A percentile compares a stretch with the other conserved stretches of the same genome.
These are phyloP conservation scores for Acleris cristana DNA, from an alignment of 2,888 invertebrate species.

Conservation along the genomic window DNA sequence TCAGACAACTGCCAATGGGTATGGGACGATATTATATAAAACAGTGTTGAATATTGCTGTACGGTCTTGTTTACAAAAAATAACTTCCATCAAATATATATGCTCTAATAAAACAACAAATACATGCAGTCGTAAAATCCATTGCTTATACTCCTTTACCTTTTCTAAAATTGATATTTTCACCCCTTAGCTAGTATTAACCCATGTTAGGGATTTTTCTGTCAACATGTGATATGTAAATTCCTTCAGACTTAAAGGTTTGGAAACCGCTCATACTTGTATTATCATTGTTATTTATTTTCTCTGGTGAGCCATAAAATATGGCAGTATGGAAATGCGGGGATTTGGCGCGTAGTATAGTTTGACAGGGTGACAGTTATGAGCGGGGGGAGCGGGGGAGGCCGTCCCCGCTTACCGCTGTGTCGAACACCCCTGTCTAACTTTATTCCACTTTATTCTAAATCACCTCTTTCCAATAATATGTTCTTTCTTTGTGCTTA, in stretches of 20 bases:
- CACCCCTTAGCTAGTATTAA: slow-evolving; percentile 62
- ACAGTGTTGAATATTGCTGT: background rate
- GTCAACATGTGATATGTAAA: slow-evolving; percentile 82
- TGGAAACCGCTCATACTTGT: slow-evolving; percentile 76
- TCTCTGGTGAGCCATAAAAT: slow-evolving; percentile 78
- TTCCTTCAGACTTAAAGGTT: slow-evolving; percentile 71
- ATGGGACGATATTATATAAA: background rate
- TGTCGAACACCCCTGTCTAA: slow-evolving; percentile 48
- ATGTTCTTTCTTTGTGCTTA: too few species aligned
- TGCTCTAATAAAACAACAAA: slow-evolving; percentile 28
- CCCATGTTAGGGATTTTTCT: slow-evolving; percentile 67
- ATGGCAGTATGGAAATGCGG: slow-evolving; percentile 78
- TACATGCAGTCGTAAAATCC: slow-evolving; percentile 28
- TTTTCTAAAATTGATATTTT: slow-evolving; percentile 55
- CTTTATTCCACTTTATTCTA: too few species aligned
- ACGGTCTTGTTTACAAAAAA: slow-evolving; percentile 20
- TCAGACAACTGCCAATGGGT: too few species aligned
- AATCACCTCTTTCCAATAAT: background rate
- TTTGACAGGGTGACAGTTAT: slow-evolving; percentile 83
- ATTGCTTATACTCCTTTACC: slow-evolving; percentile 28
- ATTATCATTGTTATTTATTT: slow-evolving; percentile 81
- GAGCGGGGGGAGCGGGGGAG: slow-evolving; percentile 53
- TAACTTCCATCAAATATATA: slow-evolving; percentile 7
- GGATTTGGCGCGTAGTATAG: slow-evolving; percentile 74
- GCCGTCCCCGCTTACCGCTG: slow-evolving; percentile 65